phyloP scores from a whole-genome alignment of 2,113 vertebrate genomes.

The Holacanthus passer region DNA sequence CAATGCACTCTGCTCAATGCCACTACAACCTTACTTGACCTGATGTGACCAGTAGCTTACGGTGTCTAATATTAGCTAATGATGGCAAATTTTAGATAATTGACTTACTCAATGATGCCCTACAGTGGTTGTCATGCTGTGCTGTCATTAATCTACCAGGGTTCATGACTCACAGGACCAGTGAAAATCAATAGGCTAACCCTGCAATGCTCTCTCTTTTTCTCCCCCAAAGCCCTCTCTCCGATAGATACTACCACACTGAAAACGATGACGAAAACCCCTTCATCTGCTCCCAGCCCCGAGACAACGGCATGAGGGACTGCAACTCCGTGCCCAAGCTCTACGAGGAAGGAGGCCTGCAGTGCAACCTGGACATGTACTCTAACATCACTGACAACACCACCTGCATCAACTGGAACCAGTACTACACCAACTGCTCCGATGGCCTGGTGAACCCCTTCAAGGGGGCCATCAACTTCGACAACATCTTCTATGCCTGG shows the following conservation, averaged over 20 bases:
- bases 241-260: conserved; percentile 91
- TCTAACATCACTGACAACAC: conserved; percentile 95
- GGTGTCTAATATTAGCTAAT: too few relatives aligned
- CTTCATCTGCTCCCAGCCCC: conserved; percentile 95
- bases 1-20: background rate
- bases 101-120: background rate
- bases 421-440: conserved; percentile 97
- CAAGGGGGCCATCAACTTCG: conserved; percentile 98
- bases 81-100: background rate
- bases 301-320: conserved; percentile 94
- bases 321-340: conserved; percentile 89
- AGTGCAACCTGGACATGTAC: conserved; percentile 90
- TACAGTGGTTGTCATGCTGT: background rate
- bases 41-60: background rate
- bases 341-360: conserved; percentile 88
- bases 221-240: conserved; percentile 84
- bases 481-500: conserved; percentile 99
- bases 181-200: background rate
- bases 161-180: background rate
- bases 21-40: background rate
- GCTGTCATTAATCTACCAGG: background rate
- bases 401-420: conserved; percentile 98
- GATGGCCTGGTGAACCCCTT: conserved; percentile 94
- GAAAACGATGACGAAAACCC: conserved; percentile 97
- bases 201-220: background rate